A percentile compares a stretch with the other conserved stretches of the same genome.
Evolutionary conservation across 2,113 vertebrate genomes (phyloP).

Genomic region (Cepphus grylle): DNA sequence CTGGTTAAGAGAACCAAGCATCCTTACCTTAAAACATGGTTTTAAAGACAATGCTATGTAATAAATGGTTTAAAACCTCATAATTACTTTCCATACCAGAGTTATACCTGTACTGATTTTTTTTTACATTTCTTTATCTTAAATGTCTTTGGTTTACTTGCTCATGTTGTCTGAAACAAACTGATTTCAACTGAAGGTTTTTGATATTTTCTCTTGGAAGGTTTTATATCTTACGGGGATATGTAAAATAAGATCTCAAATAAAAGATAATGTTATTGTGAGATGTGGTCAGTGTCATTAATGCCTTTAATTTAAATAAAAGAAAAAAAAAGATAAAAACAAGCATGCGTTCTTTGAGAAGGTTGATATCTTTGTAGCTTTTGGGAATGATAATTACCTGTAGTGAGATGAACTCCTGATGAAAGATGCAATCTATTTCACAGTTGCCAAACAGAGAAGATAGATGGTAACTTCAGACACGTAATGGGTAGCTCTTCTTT

Average conservation of each 20-base stretch:
- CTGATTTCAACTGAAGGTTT: slow-evolving; percentile 60
- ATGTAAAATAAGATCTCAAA: slow-evolving; percentile 78
- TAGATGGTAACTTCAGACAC: not conserved
- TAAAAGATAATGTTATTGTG: slow-evolving; percentile 73
- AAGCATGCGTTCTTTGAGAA: not conserved
- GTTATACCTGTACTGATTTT: not conserved
- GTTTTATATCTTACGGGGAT: slow-evolving; percentile 79
- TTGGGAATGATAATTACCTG: not conserved
- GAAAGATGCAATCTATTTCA: not conserved
- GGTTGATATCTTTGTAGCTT: not conserved
- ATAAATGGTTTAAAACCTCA: slow-evolving; percentile 31
- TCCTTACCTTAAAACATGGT: slow-evolving; percentile 39
- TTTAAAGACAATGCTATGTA: slow-evolving; percentile 50
- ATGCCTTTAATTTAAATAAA: not conserved
- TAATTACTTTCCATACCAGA: slow-evolving; percentile 39
- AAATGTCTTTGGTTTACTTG: slow-evolving; percentile 53
- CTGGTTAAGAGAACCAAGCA: slow-evolving; percentile 43
- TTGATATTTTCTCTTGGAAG: slow-evolving; percentile 76
- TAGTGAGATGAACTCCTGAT: not conserved
- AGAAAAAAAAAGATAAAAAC: not conserved
- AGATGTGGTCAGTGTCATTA: not conserved
- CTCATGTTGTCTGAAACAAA: slow-evolving; percentile 65
- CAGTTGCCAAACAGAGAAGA: not conserved
- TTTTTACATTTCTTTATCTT: slow-evolving; percentile 38
- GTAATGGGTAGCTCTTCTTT: not conserved